Evolutionary conservation across 53 echinoderm and acorn worm species (phyloP), one percentile per base, ranked within the genome.

Genomic region (Holothuria scabra): DNA sequence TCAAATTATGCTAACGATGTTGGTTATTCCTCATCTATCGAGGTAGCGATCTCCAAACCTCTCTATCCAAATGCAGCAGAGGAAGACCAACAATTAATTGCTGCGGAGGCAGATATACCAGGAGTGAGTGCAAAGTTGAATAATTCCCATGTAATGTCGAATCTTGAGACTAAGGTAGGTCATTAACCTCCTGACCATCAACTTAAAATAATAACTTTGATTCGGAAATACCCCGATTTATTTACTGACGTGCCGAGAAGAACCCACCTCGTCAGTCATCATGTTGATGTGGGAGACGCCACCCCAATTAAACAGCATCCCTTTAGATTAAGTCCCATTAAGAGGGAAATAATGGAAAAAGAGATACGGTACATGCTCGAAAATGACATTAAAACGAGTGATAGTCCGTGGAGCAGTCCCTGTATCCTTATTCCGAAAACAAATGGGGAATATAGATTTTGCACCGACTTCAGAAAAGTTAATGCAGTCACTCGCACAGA

Each of bases 401-500:
- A 76, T 41, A 93, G 90, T 81, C 26, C 22, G 14, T 90, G 93
- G 92, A 56, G 65, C 31, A 86, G 86, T 6, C 90, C 84, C 31
- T 87, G 86, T 56, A 57, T 90, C 0, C 81, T 93, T 18, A 87
- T 93, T n/a, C 87, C 86, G 0, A 93, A 93, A 37, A 67, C 70
- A 32, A 87, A 90, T 59, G 59, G 61, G 8, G 59, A 86, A 12
- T 60, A 52, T n/a, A 68, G 82, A 12, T 89, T 90, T 85, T 85
- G 88, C 65, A 88, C 88, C 0, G 88, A 91, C 38, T 91, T 85
- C 44, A 71, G 91, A 26, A 91, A 88, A 28, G 85, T 93, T 20
- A 93, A 93, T 41, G 57, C 91, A 34, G 63, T 56, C 11, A 76
- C 86, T 12, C 65, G 76, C 22, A 57, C 93, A 3, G 93, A 93